Conservation (phyloP, 1,140 invertebrate species). For the Heliconius hermathena region DNA sequence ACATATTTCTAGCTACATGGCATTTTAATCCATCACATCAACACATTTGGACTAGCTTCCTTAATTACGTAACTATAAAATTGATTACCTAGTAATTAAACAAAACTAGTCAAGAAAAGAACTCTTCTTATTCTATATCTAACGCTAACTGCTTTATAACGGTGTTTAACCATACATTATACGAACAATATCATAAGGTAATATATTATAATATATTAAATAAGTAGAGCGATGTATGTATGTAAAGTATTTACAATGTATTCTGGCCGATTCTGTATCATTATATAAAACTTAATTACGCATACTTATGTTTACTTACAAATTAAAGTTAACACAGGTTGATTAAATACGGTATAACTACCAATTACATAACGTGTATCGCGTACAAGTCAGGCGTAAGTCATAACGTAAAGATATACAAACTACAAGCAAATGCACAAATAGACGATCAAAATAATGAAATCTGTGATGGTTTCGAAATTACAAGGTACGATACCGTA, state of each 20-base stretch:
- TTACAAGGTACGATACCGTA: slow-evolving; percentile 50
- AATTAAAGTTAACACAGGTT: slow-evolving; percentile 48
- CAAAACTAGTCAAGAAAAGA: slow-evolving; percentile 75
- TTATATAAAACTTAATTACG: slow-evolving; percentile 38
- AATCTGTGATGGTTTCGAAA: slow-evolving; percentile 67
- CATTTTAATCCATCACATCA: slow-evolving; percentile 76
- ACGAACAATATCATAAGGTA: slow-evolving; percentile 53
- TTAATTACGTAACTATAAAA: slow-evolving; percentile 77
- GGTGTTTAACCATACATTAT: slow-evolving; percentile 58
- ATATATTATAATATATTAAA: slow-evolving; percentile 49
- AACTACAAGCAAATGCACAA: slow-evolving; percentile 79
- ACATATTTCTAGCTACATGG: slow-evolving; percentile 69
- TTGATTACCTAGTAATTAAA: slow-evolving; percentile 75
- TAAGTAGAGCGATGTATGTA: slow-evolving; percentile 45
- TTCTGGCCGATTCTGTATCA: slow-evolving; percentile 40
- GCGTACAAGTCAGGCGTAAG: slow-evolving; percentile 38
- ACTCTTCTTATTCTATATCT: slow-evolving; percentile 60
- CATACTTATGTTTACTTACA: slow-evolving; percentile 41
- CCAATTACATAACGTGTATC: slow-evolving; percentile 32
- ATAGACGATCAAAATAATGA: slow-evolving; percentile 52
- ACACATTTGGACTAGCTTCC: slow-evolving; percentile 80
- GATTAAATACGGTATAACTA: slow-evolving; percentile 46
- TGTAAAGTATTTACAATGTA: slow-evolving; percentile 49
- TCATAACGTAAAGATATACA: slow-evolving; percentile 60
- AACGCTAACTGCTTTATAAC: slow-evolving; percentile 60